These are phyloP conservation scores for Columba livia DNA, from an alignment of 2,113 vertebrate species.

Conservation along the genomic window DNA sequence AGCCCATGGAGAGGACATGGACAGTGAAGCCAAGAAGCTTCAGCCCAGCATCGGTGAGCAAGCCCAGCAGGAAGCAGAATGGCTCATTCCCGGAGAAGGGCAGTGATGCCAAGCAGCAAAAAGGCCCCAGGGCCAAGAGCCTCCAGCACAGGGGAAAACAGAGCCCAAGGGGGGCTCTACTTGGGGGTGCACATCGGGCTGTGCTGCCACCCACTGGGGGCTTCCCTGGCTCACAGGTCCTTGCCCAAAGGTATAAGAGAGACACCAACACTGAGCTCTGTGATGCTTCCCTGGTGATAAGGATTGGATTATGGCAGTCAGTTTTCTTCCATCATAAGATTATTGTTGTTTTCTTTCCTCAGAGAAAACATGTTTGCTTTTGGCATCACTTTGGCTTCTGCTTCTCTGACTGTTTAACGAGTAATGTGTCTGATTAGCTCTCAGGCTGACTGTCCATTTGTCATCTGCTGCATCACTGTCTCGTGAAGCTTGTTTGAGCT, in stretches of 20 bases:
- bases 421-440: not conserved
- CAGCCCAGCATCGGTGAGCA: not conserved
- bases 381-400: not conserved
- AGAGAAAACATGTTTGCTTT: not conserved
- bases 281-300: not conserved
- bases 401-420: not conserved
- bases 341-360: not conserved
- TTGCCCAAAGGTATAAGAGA: accelerated
- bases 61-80: not conserved
- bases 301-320: not conserved
- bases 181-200: not conserved
- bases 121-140: accelerated
- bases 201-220: not conserved
- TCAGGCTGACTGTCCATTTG: not conserved
- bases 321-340: not conserved
- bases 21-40: not conserved
- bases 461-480: not conserved
- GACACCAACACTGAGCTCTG: not conserved
- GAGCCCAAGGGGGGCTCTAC: accelerated
- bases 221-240: not conserved
- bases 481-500: not conserved
- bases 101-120: not conserved
- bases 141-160: not conserved
- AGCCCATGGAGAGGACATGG: not conserved
- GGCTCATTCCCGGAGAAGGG: not conserved